Evolutionary conservation across 2,888 invertebrate genomes (phyloP).

Genomic region (Drosophila nr. medialis): DNA sequence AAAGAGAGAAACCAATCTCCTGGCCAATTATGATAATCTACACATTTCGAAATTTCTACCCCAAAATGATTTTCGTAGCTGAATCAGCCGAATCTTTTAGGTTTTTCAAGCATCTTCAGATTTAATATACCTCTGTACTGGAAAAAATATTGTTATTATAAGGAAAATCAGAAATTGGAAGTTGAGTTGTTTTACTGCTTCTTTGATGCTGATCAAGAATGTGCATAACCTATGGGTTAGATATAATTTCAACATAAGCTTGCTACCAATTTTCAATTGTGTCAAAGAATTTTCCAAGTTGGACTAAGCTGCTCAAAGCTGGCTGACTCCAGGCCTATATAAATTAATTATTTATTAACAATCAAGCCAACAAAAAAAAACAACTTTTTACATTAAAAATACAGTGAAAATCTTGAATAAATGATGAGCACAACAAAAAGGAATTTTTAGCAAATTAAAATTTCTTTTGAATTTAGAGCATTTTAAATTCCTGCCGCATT

Average conservation of each 20-base stretch:
- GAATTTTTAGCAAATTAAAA: constrained; percentile 3
- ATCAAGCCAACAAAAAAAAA: neutral
- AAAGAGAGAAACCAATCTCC: neutral
- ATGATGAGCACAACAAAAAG: neutral
- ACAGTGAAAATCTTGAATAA: constrained; percentile 9
- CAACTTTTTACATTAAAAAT: neutral
- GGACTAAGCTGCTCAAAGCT: neutral
- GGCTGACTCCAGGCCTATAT: neutral
- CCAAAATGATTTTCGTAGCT: too few relatives aligned
- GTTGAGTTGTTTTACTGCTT: neutral
- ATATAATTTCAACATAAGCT: neutral
- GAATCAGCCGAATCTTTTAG: too few relatives aligned
- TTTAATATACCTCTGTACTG: neutral
- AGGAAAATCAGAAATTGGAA: neutral
- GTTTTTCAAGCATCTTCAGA: too few relatives aligned
- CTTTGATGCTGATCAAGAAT: neutral
- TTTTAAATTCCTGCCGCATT: constrained; percentile 4
- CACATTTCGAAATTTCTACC: too few relatives aligned
- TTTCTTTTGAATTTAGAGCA: neutral
- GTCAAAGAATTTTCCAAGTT: neutral
- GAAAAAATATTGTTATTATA: neutral
- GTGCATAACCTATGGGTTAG: neutral
- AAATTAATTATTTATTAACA: neutral
- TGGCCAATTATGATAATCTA: neutral
- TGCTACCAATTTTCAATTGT: neutral